Conservation (phyloP, 2,888 invertebrate genomes). For the Diaphora mendica region DNA sequence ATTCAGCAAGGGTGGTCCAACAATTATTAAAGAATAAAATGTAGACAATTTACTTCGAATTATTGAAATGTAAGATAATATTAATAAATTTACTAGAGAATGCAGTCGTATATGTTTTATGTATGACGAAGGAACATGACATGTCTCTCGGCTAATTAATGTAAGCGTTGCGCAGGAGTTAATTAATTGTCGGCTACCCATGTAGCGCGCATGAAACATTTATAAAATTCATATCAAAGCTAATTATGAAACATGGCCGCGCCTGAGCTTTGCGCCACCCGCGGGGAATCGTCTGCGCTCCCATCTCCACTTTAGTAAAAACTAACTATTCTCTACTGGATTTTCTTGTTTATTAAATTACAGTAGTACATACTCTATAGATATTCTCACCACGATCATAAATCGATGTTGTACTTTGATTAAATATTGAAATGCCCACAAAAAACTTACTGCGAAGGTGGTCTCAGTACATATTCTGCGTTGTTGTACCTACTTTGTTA, state of each 20-base stretch:
- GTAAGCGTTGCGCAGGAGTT: constrained; percentile 80
- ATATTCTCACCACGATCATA: constrained; percentile 54
- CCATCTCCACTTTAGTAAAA: constrained; percentile 66
- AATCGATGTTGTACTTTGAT: constrained; percentile 51
- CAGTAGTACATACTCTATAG: constrained; percentile 55
- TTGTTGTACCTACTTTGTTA: constrained; percentile 16
- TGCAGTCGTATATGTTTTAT: constrained; percentile 70
- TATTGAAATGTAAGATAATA: constrained; percentile 64
- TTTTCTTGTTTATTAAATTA: constrained; percentile 68
- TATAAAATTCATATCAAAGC: constrained; percentile 84
- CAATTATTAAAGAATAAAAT: constrained; percentile 45
- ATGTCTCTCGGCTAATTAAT: constrained; percentile 79
- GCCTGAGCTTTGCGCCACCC: constrained; percentile 76
- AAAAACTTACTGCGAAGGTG: constrained; percentile 33
- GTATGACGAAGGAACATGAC: constrained; percentile 76
- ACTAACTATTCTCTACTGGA: constrained; percentile 63
- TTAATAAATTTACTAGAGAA: constrained; percentile 69
- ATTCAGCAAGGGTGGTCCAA: constrained; percentile 67
- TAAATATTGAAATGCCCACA: constrained; percentile 42
- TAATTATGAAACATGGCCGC: constrained; percentile 80
- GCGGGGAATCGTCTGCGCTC: constrained; percentile 65
- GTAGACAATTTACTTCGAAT: constrained; percentile 57
- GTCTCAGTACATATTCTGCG: constrained; percentile 13
- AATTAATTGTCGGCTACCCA: constrained; percentile 82
- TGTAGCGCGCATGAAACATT: constrained; percentile 81